Conservation (phyloP, 92 coral and sea anemone genomes). For the Paragorgia papillata region DNA sequence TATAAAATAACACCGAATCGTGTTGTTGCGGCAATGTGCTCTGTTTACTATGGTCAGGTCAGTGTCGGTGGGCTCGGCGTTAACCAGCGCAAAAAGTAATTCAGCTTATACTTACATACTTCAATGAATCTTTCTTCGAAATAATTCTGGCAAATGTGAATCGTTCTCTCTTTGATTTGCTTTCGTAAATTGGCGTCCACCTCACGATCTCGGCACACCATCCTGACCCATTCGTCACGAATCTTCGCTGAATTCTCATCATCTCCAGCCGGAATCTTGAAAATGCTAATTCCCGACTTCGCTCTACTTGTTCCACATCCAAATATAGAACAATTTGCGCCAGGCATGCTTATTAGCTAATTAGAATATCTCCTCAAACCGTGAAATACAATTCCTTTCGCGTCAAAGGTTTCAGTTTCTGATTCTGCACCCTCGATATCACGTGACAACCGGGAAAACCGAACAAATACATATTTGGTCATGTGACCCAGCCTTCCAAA, state of each 20-base stretch:
- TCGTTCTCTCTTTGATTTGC: slow-evolving; percentile 7
- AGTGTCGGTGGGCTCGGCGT: too few relatives aligned
- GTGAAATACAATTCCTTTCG: not conserved
- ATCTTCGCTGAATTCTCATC: not conserved
- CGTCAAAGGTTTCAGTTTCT: not conserved
- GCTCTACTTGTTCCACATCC: not conserved
- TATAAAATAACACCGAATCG: too few relatives aligned
- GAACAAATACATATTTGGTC: slow-evolving; percentile 25
- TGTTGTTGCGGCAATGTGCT: too few relatives aligned
- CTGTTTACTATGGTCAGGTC: too few relatives aligned
- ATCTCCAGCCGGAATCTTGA: not conserved
- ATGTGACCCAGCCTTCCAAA: slow-evolving; percentile 32
- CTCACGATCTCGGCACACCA: slow-evolving; percentile 1
- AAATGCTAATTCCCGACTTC: not conserved
- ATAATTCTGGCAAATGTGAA: slow-evolving; percentile 9
- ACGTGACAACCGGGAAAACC: slow-evolving; percentile 9
- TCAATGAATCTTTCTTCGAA: slow-evolving; percentile 27
- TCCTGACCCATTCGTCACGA: not conserved
- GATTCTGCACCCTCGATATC: slow-evolving; percentile 18
- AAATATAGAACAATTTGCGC: not conserved
- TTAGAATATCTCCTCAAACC: not conserved
- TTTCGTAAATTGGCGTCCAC: slow-evolving; percentile 1
- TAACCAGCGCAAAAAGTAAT: too few relatives aligned
- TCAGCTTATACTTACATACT: slow-evolving; percentile 3
- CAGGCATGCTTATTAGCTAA: not conserved